These are phyloP conservation scores for Drosophila teissieri DNA, from an alignment of 1,140 invertebrate genomes.

Conservation along the genomic window DNA sequence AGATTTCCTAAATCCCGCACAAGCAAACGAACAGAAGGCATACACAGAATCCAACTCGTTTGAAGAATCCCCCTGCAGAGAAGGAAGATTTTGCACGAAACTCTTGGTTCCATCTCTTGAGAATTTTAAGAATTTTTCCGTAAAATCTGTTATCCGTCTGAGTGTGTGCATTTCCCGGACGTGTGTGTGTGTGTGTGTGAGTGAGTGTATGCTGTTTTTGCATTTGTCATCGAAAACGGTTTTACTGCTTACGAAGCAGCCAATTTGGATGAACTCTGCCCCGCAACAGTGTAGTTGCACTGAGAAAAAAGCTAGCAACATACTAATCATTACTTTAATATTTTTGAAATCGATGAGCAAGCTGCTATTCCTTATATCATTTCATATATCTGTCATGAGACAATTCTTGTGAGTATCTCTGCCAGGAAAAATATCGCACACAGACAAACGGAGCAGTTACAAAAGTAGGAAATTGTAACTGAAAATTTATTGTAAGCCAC, in stretches of 20 bases:
- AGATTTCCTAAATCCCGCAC: constrained; percentile 30
- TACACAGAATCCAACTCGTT: neutral
- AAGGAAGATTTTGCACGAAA: constrained; percentile 14
- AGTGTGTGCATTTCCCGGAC: constrained; percentile 15
- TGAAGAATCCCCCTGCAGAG: neutral
- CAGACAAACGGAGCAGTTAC: constrained; percentile 8
- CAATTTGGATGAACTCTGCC: constrained; percentile 50
- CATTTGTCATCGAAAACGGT: constrained; percentile 74
- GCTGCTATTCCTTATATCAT: neutral
- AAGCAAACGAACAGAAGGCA: neutral
- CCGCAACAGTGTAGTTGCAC: constrained; percentile 2
- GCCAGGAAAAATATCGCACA: constrained; percentile 32
- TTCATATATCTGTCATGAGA: too few relatives aligned
- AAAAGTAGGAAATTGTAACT: constrained; percentile 52
- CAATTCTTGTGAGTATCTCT: constrained; percentile 3
- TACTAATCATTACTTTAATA: neutral
- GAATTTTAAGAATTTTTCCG: constrained; percentile 58
- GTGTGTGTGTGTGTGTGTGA: constrained; percentile 5
- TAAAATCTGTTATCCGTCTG: constrained; percentile 44
- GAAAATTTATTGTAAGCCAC: constrained; percentile 71
- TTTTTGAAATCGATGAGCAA: too few relatives aligned
- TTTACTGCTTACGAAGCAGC: constrained; percentile 62
- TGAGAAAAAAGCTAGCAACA: neutral
- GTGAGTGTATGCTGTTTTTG: constrained; percentile 51
- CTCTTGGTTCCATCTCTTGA: constrained; percentile 35